Evolutionary conservation across 2,888 invertebrate species (phyloP), one percentile per base, ranked within the genome.

Genomic region (Baccha elongata): DNA sequence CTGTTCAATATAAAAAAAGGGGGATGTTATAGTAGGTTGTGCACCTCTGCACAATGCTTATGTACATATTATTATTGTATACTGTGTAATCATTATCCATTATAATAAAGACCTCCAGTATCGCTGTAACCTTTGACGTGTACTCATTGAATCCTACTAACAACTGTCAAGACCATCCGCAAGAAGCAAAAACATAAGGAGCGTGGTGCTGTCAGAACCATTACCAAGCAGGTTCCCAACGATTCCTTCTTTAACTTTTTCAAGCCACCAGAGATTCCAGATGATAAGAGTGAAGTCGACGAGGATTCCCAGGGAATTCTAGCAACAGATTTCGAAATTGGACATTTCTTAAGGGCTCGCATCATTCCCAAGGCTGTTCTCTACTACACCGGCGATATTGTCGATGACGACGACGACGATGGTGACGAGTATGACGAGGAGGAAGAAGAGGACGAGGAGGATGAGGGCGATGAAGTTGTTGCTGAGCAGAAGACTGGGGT

Each of bases 161-260:
- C n/a, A n/a, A n/a, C n/a, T n/a, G 94, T 98, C 58, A 99, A 99
- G 92, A 96, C 96, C 35, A 95, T 99, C 85, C 97, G 97, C 91
- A 99, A 99, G 93, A 98, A 98, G 91, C 99, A 99, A 92, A 99
- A 99, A 91, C 99, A 99, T 91, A 99, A 99, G 94, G 97, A 97
- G 46, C 94, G 96, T 84, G 98, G 98, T 58, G 95, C 97, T 0
- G 96, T 97, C 76, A 94, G 98, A 88, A 97, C 97, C n/a, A 95
- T 99, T 85, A 97, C 96, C 60, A 99, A 98, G 92, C 96, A 96
- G 65, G 97, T 99, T 86, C 97, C 97, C 88, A 97, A 96, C 72
- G 99, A 99, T 91, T 99, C 99, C 0, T 99, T 99, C 93, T 99
- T 99, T 92, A 99, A 99, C 92, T 99, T 99, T 93, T 99, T 99